Conservation (phyloP, 2,113 vertebrate species). For the Sphyrna mokarran region DNA sequence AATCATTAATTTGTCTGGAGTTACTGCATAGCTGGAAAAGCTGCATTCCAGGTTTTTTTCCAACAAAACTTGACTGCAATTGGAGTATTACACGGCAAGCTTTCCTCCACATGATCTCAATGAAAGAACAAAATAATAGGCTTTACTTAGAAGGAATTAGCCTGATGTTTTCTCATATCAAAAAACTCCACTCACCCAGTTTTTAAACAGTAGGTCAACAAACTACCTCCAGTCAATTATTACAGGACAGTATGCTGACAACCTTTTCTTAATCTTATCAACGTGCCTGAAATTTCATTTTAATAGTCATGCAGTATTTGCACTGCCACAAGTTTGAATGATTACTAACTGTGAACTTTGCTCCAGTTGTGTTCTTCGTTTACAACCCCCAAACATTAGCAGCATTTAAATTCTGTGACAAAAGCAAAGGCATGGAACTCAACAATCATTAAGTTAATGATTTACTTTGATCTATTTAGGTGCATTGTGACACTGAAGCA, state of each 20-base stretch:
- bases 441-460: not conserved
- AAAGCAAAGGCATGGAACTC: not conserved
- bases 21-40: constrained; percentile 1
- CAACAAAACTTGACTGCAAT: constrained; percentile 1
- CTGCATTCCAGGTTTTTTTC: constrained; percentile 12
- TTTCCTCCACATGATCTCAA: not conserved
- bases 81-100: not conserved
- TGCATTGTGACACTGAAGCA: not conserved
- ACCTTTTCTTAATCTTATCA: constrained; percentile 41
- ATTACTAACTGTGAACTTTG: constrained; percentile 45
- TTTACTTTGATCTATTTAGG: not conserved
- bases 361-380: constrained; percentile 41
- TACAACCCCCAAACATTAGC: not conserved
- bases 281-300: constrained; percentile 18
- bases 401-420: constrained; percentile 7
- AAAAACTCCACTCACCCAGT: not conserved
- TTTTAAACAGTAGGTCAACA: not conserved
- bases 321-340: constrained; percentile 41
- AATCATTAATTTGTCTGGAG: not conserved
- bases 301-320: constrained; percentile 34
- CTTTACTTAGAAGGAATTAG: not conserved
- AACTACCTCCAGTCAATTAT: not conserved
- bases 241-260: constrained; percentile 40
- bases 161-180: not conserved
- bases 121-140: not conserved